Evolutionary conservation across 2,888 invertebrate genomes (phyloP).

Genomic region (Standfussiana lucernea): DNA sequence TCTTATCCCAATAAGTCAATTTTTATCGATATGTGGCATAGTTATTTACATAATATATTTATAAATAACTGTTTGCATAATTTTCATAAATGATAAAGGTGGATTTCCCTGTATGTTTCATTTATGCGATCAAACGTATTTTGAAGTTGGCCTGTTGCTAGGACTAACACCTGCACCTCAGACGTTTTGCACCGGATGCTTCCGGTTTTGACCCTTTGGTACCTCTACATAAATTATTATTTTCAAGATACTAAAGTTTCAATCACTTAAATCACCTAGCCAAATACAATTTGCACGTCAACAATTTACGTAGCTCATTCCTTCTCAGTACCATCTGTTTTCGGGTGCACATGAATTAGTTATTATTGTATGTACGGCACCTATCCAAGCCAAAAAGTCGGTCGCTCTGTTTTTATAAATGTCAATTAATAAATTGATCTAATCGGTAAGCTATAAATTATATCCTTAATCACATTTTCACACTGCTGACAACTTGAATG

Average conservation of each 20-base stretch:
- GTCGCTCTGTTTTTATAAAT: conserved; percentile 44
- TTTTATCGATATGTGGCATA: conserved; percentile 68
- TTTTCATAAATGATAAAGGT: conserved; percentile 11
- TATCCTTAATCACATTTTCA: conserved; percentile 5
- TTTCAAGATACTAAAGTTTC: background rate
- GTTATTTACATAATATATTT: conserved; percentile 57
- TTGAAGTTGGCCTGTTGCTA: conserved; percentile 7
- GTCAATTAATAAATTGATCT: conserved; percentile 60
- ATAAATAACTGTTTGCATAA: conserved; percentile 37
- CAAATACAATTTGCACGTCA: conserved; percentile 9
- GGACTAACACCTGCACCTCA: conserved; percentile 8
- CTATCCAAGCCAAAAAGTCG: background rate
- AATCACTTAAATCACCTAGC: background rate
- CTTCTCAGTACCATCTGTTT: background rate
- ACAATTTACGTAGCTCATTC: background rate
- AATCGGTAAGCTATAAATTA: conserved; percentile 20
- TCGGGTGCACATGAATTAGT: conserved; percentile 26
- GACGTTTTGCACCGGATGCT: conserved; percentile 21
- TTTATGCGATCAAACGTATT: conserved; percentile 24
- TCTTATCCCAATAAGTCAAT: conserved; percentile 73
- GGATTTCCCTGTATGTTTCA: conserved; percentile 7
- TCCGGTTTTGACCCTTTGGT: conserved; percentile 20
- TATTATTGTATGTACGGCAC: background rate
- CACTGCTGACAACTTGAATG: conserved; percentile 14
- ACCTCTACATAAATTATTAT: background rate